Conservation (phyloP, 2,113 vertebrate species). For the Corvus cornix region DNA sequence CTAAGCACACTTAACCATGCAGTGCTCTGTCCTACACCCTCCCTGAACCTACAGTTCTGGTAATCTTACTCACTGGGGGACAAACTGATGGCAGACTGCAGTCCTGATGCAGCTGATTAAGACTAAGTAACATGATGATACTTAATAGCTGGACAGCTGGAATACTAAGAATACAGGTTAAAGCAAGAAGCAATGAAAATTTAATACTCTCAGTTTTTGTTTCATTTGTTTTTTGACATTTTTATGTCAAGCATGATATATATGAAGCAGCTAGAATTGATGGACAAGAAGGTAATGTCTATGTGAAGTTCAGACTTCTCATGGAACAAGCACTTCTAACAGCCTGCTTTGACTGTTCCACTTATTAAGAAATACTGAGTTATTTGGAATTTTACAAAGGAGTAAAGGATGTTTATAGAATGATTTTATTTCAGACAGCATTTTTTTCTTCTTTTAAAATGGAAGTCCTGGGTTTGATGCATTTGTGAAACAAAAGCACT, state of each 20-base stretch:
- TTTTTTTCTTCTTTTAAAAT: not conserved
- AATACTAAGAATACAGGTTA: not conserved
- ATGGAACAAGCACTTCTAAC: not conserved
- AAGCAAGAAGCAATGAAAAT: not conserved
- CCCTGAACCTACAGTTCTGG: not conserved
- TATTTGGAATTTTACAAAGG: not conserved
- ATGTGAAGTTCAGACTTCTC: not conserved
- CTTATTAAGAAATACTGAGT: not conserved
- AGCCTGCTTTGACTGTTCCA: not conserved
- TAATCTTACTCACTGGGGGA: not conserved
- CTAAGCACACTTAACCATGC: not conserved
- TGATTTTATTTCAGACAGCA: not conserved
- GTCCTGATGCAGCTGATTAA: not conserved
- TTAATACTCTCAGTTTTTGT: not conserved
- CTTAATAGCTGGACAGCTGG: not conserved
- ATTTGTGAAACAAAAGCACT: not conserved
- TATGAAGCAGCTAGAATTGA: not conserved
- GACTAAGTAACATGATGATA: not conserved
- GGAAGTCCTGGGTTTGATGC: not conserved
- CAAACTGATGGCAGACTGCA: not conserved
- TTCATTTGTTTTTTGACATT: not conserved
- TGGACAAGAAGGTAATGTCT: not conserved
- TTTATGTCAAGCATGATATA: not conserved
- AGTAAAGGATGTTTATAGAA: not conserved
- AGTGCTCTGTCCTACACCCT: fast-evolving